Evolutionary conservation across 2,113 vertebrate genomes (phyloP), one percentile per base, ranked within the genome.

Genomic region (Boulengeromyrus knoepffleri): DNA sequence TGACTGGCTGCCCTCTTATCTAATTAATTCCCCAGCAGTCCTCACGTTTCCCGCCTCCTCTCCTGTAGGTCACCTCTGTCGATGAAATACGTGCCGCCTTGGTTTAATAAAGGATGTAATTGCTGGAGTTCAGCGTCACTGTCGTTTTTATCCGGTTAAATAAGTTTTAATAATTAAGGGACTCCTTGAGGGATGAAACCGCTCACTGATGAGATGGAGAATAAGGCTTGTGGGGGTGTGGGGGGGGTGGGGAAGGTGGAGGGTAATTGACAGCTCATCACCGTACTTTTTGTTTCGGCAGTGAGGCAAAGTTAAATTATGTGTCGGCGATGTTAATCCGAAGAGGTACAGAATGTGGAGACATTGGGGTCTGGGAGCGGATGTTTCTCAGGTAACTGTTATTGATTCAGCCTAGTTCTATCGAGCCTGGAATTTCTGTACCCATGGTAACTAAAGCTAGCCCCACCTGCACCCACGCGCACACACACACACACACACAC

Each of bases 91-190:
- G 85, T 58, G 86, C 56, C 36, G 58, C 9, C 17, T 87, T n/a
- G 24, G 62, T 90, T 77, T 80, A 90, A 90, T 90, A 90, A 87
- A 87, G 89, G 62, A 77, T 90, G 85, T 80, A 90, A 90, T 88
- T 80, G 89, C 89, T 27, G 9, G 36, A 70, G 85, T 88, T 88
- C 85, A 31, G 58, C 46, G 85, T 42, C 46, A 46, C 85, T 77
- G 53, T n/a, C 42, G 89, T 90, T 90, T 87, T 77, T 85, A 87
- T 90, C 89, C 47, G 49, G 89, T 90, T 90, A 90, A 90, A 90
- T 90, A 90, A 88, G 89, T 90, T 90, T 90, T 90, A 90, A 90
- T 90, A 90, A 90, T 90, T 90, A 87, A 90, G 89, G 36, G 85
- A 90, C 58, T 90, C 85, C 85, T 88, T 74, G 89, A 88, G 86